Evolutionary conservation across 2,113 vertebrate species (phyloP), one percentile per base, ranked within the genome.

Genomic region (Actenoides hombroni): DNA sequence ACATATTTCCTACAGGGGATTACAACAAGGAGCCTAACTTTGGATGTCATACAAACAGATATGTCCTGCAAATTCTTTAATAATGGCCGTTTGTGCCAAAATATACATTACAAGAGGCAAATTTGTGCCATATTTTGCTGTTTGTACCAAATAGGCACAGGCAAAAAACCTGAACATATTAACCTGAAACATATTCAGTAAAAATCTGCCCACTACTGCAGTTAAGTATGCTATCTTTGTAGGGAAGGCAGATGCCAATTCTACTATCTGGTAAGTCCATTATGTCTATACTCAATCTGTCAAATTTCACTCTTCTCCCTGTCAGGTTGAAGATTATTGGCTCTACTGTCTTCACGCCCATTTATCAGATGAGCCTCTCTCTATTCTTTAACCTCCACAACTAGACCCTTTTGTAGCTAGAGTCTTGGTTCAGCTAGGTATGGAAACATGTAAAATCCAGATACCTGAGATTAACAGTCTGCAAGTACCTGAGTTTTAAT

Each of bases 21-120:
- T 76, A 56, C 5, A 65, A 24, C 29, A 56, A 82, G 1, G 1
- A 90, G 5, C 24, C 24, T 68, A 67, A 51, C 24, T 81, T n/a
- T 17, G 25, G 15, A 40, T 18, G 5, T 46, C 29, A 23, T 24
- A 26, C 0, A 0, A 81, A 70, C 15, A 11, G 4, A 3, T 28
- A 26, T 0, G 1, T 59, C 31, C 49, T 71, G 24, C 40, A 63
- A 31, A 16, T 61, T 61, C 54, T 61, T 54, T 39, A 40, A 24
- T 61, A 67, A 63, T 5, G 19, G 4, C 12, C 69, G 10, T 37
- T 71, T 51, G 7, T 56, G 20, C 26, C 33, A 44, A 81, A 81
- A 65, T 4, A 57, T 48, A 35, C 29, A 40, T 26, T 85, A 31
- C 18, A 89, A 28, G 16, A 71, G 35, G 18, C 13, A 81, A 37